Conservation (phyloP, 2,113 vertebrate species). For the Silurus meridionalis region DNA sequence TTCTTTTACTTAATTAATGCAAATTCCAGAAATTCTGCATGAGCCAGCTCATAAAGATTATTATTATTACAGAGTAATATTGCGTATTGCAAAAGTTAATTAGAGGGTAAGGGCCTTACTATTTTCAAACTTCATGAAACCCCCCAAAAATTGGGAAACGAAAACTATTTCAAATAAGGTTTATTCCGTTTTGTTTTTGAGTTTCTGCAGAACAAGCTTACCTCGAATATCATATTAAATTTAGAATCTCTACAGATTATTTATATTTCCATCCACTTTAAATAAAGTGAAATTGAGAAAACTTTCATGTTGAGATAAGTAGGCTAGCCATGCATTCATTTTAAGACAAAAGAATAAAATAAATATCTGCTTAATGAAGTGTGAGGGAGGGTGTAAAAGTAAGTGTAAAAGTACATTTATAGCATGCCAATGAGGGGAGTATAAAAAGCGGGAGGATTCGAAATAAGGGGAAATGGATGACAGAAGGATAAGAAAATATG, state of each 20-base stretch:
- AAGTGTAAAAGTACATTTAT: constrained; percentile 1
- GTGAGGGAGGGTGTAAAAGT: not conserved
- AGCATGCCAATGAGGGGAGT: constrained; percentile 1
- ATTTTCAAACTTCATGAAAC: not conserved
- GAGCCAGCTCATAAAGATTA: not conserved
- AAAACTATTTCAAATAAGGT: not conserved
- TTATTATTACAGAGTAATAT: not conserved
- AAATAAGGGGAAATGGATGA: too few relatives aligned
- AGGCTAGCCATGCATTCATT: not conserved
- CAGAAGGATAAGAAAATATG: too few relatives aligned
- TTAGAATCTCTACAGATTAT: not conserved
- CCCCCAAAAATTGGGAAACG: too few relatives aligned
- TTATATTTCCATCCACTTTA: not conserved
- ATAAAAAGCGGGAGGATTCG: constrained; percentile 17
- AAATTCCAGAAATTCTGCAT: not conserved
- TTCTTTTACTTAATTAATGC: not conserved
- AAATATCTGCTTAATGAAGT: constrained; percentile 1
- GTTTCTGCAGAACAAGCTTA: not conserved
- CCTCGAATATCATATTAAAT: not conserved
- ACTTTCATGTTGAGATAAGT: not conserved
- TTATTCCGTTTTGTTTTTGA: not conserved
- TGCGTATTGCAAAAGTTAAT: not conserved
- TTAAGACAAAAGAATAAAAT: not conserved
- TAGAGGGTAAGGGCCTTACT: not conserved
- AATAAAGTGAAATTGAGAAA: not conserved